Conservation (phyloP, 2,888 invertebrate species). For the Leuctra nigra region DNA sequence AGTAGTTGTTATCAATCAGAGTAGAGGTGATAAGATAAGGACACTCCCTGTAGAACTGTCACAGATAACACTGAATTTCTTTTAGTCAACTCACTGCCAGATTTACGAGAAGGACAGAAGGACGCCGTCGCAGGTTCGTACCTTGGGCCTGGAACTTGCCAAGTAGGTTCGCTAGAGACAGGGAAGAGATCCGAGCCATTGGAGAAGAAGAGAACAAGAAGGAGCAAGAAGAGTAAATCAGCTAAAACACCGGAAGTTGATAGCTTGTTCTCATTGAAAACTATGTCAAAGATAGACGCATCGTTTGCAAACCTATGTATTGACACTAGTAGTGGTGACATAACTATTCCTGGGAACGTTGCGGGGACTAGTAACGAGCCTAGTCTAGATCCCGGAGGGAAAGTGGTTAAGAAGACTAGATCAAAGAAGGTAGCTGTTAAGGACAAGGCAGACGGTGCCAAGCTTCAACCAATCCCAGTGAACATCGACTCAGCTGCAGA, state of each 20-base stretch:
- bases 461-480: neutral
- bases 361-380: neutral
- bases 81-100: no score
- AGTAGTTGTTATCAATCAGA: no score
- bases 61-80: no score
- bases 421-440: neutral
- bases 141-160: neutral
- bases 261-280: neutral
- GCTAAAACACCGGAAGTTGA: neutral
- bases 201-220: neutral
- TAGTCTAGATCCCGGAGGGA: neutral
- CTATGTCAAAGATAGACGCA: neutral
- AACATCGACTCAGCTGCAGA: neutral
- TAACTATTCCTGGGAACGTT: neutral
- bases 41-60: no score
- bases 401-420: neutral
- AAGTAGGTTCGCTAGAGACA: neutral
- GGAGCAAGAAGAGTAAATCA: neutral
- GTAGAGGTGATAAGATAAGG: no score
- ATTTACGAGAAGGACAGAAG: no score
- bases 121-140: no score
- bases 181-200: no score
- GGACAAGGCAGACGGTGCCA: neutral
- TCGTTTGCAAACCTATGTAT: neutral
- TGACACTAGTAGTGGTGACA: neutral